These are phyloP conservation scores for Drosophila pseudotakahashii DNA, from an alignment of 2,888 invertebrate species.

Conservation along the genomic window DNA sequence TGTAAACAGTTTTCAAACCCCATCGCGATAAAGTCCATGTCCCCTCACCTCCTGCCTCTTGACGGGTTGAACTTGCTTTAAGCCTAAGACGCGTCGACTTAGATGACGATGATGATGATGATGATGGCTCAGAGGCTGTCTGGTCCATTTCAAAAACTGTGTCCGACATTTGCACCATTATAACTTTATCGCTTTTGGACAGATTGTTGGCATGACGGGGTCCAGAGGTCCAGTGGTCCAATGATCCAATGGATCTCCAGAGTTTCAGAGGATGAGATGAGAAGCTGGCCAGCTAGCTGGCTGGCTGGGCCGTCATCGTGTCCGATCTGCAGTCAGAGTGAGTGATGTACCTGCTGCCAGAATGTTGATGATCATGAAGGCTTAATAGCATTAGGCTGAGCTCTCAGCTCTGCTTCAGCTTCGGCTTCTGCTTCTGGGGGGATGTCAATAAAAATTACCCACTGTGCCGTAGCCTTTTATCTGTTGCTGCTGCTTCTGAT, in stretches of 20 bases:
- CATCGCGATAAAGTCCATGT: constrained; percentile 40
- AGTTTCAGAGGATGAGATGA: not conserved
- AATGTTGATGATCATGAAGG: constrained; percentile 68
- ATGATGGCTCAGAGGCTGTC: constrained; percentile 19
- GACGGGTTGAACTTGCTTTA: constrained; percentile 24
- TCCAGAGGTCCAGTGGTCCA: constrained; percentile 4
- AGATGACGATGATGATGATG: constrained; percentile 33
- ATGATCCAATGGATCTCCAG: constrained; percentile 2
- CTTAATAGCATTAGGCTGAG: constrained; percentile 70
- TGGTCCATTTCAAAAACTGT: constrained; percentile 63
- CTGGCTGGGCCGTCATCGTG: constrained; percentile 17
- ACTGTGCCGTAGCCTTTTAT: constrained; percentile 34
- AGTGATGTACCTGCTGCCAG: constrained; percentile 70
- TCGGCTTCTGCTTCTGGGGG: constrained; percentile 15
- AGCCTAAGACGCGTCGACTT: constrained; percentile 47
- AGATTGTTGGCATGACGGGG: constrained; percentile 73
- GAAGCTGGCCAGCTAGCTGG: not conserved
- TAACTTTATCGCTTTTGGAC: constrained; percentile 81
- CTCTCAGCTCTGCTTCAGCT: not conserved
- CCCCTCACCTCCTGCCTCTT: constrained; percentile 15
- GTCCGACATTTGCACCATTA: constrained; percentile 80
- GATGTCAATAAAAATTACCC: constrained; percentile 58
- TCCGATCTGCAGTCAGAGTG: constrained; percentile 39
- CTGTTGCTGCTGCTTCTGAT: constrained; percentile 19
- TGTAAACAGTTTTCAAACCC: constrained; percentile 78